These are phyloP conservation scores for Orycteropus afer DNA, from an alignment of 2,113 vertebrate genomes.

Conservation along the genomic window DNA sequence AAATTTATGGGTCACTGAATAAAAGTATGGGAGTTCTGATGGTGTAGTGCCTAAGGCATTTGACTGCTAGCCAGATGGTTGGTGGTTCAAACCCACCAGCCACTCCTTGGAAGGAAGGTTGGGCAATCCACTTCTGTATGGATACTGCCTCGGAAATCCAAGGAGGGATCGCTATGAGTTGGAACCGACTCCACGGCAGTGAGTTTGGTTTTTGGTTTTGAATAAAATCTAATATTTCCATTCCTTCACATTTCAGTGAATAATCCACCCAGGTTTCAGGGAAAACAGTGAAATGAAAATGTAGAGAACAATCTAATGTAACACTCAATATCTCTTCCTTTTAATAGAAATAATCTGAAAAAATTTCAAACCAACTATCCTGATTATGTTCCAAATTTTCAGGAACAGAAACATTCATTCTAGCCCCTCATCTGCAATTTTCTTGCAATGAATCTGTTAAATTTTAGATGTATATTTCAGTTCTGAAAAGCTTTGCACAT, in stretches of 20 bases:
- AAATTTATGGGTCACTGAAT: slow-evolving; percentile 78
- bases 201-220: too few species aligned
- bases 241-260: slow-evolving; percentile 75
- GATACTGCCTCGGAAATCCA: too few species aligned
- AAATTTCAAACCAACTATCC: slow-evolving; percentile 51
- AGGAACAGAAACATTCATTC: background rate
- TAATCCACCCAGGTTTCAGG: slow-evolving; percentile 65
- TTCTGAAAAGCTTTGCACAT: background rate
- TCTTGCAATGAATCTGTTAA: background rate
- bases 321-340: background rate
- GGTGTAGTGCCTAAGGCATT: too few species aligned
- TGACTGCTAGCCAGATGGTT: too few species aligned
- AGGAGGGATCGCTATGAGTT: too few species aligned
- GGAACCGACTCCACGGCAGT: too few species aligned
- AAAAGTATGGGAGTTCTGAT: too few species aligned
- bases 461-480: background rate
- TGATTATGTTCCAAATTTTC: slow-evolving; percentile 6
- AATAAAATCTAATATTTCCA: slow-evolving; percentile 43
- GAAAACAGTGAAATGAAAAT: slow-evolving; percentile 53
- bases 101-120: too few species aligned
- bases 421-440: background rate
- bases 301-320: slow-evolving; percentile 37
- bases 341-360: slow-evolving; percentile 46
- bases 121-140: too few species aligned
- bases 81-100: too few species aligned